phyloP scores from a whole-genome alignment of 2,888 invertebrate species.

The Pristionchus maxplancki region DNA sequence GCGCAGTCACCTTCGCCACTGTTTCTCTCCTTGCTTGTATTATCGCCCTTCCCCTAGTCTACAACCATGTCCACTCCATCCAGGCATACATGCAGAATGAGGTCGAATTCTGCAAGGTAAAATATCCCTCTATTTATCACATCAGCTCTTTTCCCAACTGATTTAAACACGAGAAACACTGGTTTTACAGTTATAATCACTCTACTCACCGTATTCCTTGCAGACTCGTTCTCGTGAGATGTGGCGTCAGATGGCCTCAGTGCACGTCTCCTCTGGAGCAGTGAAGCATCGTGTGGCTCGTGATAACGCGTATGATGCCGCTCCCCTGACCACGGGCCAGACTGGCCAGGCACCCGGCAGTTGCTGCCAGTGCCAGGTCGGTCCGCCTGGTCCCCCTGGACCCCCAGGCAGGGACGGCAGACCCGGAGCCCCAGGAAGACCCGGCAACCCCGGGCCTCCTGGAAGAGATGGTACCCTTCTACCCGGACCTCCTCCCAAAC shows the following conservation, averaged over 20 bases:
- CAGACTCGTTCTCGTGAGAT: slow-evolving; percentile 76
- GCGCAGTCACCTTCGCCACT: slow-evolving; percentile 73
- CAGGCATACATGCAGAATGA: slow-evolving; percentile 78
- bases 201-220: slow-evolving; percentile 33
- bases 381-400: slow-evolving; percentile 74
- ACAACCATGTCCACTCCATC: slow-evolving; percentile 76
- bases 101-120: slow-evolving; percentile 77
- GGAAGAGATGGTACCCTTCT: slow-evolving; percentile 72
- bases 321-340: slow-evolving; percentile 58
- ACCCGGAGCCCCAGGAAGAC: slow-evolving; percentile 68
- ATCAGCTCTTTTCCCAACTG: background rate
- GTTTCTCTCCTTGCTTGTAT: slow-evolving; percentile 74
- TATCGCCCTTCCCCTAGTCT: slow-evolving; percentile 77
- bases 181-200: background rate
- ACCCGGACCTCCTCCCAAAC: slow-evolving; percentile 77
- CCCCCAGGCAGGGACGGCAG: slow-evolving; percentile 53
- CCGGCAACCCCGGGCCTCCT: slow-evolving; percentile 74
- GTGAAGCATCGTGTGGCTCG: slow-evolving; percentile 44
- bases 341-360: slow-evolving; percentile 60
- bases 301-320: slow-evolving; percentile 55
- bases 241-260: slow-evolving; percentile 77
- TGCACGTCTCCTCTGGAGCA: slow-evolving; percentile 66
- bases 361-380: slow-evolving; percentile 76
- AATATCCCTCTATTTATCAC: background rate
- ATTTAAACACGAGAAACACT: background rate